Base-by-base conservation (phyloP, 2,113 vertebrate genomes). In the Chamaea fasciata region DNA sequence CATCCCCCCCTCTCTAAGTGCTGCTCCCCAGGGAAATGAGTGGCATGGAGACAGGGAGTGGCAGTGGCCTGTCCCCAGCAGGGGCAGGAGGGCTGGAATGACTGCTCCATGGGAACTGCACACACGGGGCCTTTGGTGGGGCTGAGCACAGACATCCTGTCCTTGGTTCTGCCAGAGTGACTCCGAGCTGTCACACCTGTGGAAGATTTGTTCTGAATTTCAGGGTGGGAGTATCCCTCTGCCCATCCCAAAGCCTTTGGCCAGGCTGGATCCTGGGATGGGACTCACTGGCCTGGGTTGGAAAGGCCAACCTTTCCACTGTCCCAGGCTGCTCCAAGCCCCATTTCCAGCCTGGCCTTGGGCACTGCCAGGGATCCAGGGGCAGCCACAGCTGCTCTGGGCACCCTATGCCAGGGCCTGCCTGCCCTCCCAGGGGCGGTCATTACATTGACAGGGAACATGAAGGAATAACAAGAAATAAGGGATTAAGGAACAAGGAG, bases 1-100 rank as follows among this genome's bases (percentile, higher is more conserved):
- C 4, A 1, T 46, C 35, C 64, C 62, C 31, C 31, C 2, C 13
- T 12, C 47, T 46, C 41, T 42, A 13, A 39, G 8, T 11, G 22
- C 41, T 42, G 55, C 39, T 70, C n/a, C 57, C 53, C 26, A 35
- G 87, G 60, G 27, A 18, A 50, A 57, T 11, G 14, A 47, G 73
- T 2, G 49, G 21, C 7, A 2, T 0, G 0, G 85, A 49, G 56
- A 20, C 9, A 6, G 12, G 74, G 42, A 46, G 41, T 55, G 1
- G 22, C 55, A 24, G 74, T 8, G 3, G 2, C 37, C 15, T 42
- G 30, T 77, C 77, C 70, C 39, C 4, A 41, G 69, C 60, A 20
- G 55, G 71, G 76, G 47, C 49, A 86, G 7, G 1, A 44, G 57
- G n/a, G 28, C 59, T 68, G 71, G 6, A 49, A 33, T 3, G 12